Conservation (phyloP, 1,140 invertebrate species). For the Bombus picipes region DNA sequence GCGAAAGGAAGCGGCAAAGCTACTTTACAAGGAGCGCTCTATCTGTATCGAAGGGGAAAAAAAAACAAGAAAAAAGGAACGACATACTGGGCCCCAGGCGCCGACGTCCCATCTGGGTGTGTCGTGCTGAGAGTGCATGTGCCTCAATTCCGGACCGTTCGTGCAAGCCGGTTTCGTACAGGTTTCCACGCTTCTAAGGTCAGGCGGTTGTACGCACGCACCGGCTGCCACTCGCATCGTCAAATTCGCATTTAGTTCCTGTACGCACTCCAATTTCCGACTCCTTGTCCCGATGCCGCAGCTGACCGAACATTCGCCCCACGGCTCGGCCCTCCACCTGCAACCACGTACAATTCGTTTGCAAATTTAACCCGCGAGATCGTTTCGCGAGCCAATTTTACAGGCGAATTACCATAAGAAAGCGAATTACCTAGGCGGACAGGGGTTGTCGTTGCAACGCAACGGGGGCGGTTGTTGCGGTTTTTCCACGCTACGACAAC, state of each 20-base stretch:
- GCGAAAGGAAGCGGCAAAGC: neutral
- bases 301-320: conserved; percentile 85
- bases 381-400: neutral
- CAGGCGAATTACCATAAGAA: neutral
- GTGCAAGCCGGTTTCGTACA: conserved; percentile 73
- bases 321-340: conserved; percentile 75
- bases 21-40: neutral
- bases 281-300: conserved; percentile 87
- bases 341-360: neutral
- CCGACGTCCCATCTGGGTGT: conserved; percentile 76
- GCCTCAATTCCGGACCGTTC: conserved; percentile 70
- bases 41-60: neutral
- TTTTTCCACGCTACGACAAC: conserved; percentile 86
- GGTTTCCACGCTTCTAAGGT: conserved; percentile 72
- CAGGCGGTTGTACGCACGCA: conserved; percentile 78
- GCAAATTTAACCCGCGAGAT: neutral
- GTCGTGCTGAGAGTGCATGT: conserved; percentile 69
- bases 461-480: conserved; percentile 84
- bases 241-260: conserved; percentile 80
- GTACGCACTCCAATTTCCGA: conserved; percentile 82
- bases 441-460: conserved; percentile 89
- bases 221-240: conserved; percentile 81
- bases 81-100: conserved; percentile 74
- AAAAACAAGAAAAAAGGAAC: neutral
- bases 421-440: conserved; percentile 83